Percentiles rank a stretch among this genome's conserved stretches.
Conservation (phyloP, 2,113 vertebrate genomes). For the Pelvicachromis taeniatus region DNA sequence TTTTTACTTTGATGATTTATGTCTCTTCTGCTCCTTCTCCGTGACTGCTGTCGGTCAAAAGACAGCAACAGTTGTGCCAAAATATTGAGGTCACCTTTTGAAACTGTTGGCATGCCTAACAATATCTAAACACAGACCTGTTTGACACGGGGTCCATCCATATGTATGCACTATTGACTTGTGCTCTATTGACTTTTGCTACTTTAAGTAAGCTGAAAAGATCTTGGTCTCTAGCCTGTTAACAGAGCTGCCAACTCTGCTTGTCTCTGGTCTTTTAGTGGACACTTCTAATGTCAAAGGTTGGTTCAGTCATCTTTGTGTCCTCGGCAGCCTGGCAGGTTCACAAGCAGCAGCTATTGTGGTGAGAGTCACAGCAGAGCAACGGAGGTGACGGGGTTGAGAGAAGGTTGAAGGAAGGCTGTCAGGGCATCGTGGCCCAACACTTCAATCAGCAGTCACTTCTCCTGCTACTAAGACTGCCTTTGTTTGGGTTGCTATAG, state of each 20-base stretch:
- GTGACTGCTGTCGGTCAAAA: constrained; percentile 29
- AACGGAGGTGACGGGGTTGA: constrained; percentile 66
- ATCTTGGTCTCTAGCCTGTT: constrained; percentile 51
- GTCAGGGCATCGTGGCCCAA: constrained; percentile 54
- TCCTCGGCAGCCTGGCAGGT: constrained; percentile 69
- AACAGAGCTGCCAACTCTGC: constrained; percentile 68
- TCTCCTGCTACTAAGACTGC: constrained; percentile 17
- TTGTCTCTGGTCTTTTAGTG: constrained; percentile 69
- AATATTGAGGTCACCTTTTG: constrained; percentile 26
- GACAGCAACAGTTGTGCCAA: constrained; percentile 37
- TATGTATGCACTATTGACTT: constrained; percentile 63
- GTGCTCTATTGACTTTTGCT: constrained; percentile 60
- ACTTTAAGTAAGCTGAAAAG: constrained; percentile 62
- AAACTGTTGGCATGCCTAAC: constrained; percentile 24
- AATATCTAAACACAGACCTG: constrained; percentile 26
- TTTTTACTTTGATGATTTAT: constrained; percentile 25
- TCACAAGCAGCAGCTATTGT: constrained; percentile 68
- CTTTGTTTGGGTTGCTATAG: constrained; percentile 54
- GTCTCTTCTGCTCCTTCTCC: constrained; percentile 10
- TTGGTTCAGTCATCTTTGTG: constrained; percentile 65
- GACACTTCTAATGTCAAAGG: constrained; percentile 69
- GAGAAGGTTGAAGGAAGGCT: constrained; percentile 66
- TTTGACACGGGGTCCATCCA: constrained; percentile 49
- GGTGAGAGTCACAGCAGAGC: constrained; percentile 56
- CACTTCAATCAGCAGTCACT: constrained; percentile 50